phyloP scores from a whole-genome alignment of 2,888 invertebrate genomes.

The Mesorhabditis belari region DNA sequence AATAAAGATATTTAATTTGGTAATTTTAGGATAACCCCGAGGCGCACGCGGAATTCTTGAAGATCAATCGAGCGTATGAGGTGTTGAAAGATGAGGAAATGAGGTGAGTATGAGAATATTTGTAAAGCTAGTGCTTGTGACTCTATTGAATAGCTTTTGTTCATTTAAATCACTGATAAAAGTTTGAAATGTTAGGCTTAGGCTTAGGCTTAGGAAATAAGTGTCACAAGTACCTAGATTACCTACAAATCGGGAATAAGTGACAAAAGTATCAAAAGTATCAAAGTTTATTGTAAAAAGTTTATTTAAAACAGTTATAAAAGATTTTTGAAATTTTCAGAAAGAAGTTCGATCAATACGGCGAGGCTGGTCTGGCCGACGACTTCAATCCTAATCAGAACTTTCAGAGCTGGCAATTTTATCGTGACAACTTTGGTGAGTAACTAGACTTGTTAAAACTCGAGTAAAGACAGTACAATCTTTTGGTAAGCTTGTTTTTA shows the following conservation, averaged over 20 bases:
- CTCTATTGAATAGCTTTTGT: neutral
- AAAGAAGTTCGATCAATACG: slow-evolving; percentile 56
- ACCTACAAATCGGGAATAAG: too few relatives aligned
- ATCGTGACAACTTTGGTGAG: slow-evolving; percentile 70
- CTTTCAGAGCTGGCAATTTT: slow-evolving; percentile 76
- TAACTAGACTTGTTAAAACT: too few relatives aligned
- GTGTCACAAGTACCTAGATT: too few relatives aligned
- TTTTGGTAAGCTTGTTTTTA: too few relatives aligned
- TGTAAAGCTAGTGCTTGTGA: neutral
- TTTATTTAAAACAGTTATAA: too few relatives aligned
- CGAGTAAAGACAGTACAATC: too few relatives aligned
- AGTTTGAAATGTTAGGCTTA: too few relatives aligned
- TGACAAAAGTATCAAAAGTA: too few relatives aligned
- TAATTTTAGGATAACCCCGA: slow-evolving; percentile 68
- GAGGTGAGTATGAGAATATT: slow-evolving; percentile 65
- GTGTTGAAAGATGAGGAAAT: slow-evolving; percentile 74
- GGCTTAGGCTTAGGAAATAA: too few relatives aligned
- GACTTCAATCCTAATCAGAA: slow-evolving; percentile 60
- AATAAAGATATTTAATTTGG: neutral
- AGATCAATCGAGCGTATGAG: slow-evolving; percentile 77
- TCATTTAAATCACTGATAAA: too few relatives aligned
- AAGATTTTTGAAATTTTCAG: slow-evolving; percentile 3
- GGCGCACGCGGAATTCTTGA: slow-evolving; percentile 71
- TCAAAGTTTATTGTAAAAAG: too few relatives aligned
- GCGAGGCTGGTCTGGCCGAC: slow-evolving; percentile 66